These are phyloP conservation scores for Cyprinodon tularosa DNA, from an alignment of 2,113 vertebrate species.

Conservation along the genomic window DNA sequence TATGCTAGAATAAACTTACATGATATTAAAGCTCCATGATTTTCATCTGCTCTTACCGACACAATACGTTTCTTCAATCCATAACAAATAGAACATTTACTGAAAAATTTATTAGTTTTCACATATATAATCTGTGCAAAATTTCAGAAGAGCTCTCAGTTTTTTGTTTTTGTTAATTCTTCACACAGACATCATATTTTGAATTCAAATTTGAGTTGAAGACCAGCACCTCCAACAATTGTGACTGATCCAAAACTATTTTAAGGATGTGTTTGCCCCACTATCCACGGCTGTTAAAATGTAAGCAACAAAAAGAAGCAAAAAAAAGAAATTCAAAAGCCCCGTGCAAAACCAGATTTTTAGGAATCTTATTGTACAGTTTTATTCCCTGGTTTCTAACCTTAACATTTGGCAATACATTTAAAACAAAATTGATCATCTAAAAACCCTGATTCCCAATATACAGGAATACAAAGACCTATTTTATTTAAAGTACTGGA, in stretches of 20 bases:
- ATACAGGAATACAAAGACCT: neutral
- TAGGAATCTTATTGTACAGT: neutral
- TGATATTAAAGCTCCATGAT: neutral
- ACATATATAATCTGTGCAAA: neutral
- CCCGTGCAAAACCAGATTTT: neutral
- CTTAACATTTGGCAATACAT: neutral
- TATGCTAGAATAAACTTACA: no score
- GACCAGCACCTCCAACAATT: neutral
- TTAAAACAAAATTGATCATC: no score
- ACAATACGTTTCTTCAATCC: neutral
- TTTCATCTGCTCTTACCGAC: neutral
- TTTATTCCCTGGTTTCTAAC: neutral
- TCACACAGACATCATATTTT: neutral
- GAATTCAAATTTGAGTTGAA: neutral
- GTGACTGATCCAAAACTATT: neutral
- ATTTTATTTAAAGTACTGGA: no score
- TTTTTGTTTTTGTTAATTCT: neutral
- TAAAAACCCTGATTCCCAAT: no score
- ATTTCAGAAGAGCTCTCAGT: neutral
- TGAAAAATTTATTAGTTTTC: neutral
- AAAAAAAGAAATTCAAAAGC: neutral
- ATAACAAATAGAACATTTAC: neutral
- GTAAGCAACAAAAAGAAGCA: neutral
- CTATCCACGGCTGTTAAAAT: neutral
- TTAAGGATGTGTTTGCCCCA: neutral